Base-by-base conservation (phyloP, 2,888 invertebrate species). In the Oligia fasciuncula region DNA sequence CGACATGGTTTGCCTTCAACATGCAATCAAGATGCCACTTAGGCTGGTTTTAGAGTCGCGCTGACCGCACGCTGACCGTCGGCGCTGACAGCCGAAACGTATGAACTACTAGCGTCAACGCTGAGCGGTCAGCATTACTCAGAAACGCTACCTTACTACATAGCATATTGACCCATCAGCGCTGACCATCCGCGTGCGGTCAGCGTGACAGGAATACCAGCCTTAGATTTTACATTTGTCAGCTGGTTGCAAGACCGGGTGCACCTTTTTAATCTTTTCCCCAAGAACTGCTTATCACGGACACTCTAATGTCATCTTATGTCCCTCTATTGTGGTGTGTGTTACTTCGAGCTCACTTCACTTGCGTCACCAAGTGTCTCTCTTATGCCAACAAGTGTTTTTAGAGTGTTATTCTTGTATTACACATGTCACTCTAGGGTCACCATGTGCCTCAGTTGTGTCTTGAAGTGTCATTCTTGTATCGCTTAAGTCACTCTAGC, bases 21-120 rank as follows among this genome's bases (percentile, higher is more conserved):
- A n/a, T 72, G 54, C 40, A 85, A 77, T 86, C 72, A 83, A 66
- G 40, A 35, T 62, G 29, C 29, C 29, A 29, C 29, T 29, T 29
- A 29, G 29, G 29, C 29, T 29, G 29, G 29, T 29, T 29, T 29
- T 29, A 29, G 29, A 29, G 29, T 29, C 29, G 29, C 29, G 29
- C 29, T 29, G 29, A 29, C 29, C 29, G 29, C 29, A 29, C 29
- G 29, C 29, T 29, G 29, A 29, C 29, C 29, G 29, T 29, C 29
- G 29, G 29, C 29, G 29, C 29, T 29, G 29, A 29, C 29, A 29
- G 29, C 29, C 1, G 29, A 29, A 29, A 29, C 29, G 29, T 29
- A 29, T 29, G 29, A 29, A 29, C 29, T 29, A 1, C 29, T 29
- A 29, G 29, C 29, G 29, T 29, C 29, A 29, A 1, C 29, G 29